A percentile compares a stretch with the other conserved stretches of the same genome.
Evolutionary conservation across 2,113 vertebrate species (phyloP).

Genomic region (Sorex fumeus): DNA sequence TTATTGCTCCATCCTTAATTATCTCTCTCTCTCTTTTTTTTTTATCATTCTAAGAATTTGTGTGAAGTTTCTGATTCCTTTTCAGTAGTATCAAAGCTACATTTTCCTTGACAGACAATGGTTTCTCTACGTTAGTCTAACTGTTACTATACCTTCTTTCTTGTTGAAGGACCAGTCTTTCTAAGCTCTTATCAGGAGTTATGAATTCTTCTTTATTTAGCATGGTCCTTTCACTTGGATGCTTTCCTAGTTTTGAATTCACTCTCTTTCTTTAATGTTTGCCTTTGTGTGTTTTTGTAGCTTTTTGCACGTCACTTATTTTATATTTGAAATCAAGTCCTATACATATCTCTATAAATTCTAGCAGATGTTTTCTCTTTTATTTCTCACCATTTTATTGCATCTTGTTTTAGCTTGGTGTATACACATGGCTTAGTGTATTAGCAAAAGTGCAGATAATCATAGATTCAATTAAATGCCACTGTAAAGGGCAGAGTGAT

Average conservation of each 20-base stretch:
- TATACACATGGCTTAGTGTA: background rate
- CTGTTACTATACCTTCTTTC: background rate
- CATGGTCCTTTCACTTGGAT: background rate
- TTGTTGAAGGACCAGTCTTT: background rate
- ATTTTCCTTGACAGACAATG: accelerated
- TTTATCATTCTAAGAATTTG: background rate
- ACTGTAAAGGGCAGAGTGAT: slow-evolving; percentile 30
- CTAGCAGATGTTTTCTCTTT: background rate
- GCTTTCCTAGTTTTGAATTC: background rate
- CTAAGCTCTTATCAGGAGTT: background rate
- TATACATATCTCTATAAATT: background rate
- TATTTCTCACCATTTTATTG: background rate
- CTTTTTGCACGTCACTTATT: slow-evolving; percentile 18
- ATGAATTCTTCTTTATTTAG: background rate
- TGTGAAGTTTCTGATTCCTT: background rate
- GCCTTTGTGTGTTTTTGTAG: background rate
- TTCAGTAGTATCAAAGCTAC: background rate
- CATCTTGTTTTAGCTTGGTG: slow-evolving; percentile 22
- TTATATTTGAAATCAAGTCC: background rate
- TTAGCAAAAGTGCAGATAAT: background rate
- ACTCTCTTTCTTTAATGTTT: background rate
- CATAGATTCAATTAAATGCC: slow-evolving; percentile 45
- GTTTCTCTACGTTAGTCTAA: background rate
- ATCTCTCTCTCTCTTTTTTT: background rate
- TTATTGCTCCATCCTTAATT: no score